phyloP scores from a whole-genome alignment of 2,888 invertebrate genomes.

The Sisyra nigra region DNA sequence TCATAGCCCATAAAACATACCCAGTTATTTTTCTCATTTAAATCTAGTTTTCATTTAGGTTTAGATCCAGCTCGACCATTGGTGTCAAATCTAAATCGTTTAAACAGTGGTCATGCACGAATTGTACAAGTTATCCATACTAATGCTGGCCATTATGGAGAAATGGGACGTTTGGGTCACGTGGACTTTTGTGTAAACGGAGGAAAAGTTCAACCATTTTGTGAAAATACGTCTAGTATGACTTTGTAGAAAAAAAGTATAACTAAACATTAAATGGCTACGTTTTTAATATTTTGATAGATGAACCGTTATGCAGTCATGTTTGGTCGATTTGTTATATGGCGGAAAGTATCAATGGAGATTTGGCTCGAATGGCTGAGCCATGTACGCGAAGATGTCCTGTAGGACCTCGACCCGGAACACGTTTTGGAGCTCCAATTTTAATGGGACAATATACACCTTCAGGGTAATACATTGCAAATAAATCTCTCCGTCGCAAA shows the following conservation, averaged over 20 bases:
- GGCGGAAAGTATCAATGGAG: conserved; percentile 53
- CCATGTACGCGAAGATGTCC: conserved; percentile 62
- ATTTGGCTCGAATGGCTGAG: conserved; percentile 37
- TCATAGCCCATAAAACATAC: no score
- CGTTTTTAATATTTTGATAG: conserved; percentile 25
- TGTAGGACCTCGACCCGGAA: conserved; percentile 37
- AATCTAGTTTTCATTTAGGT: conserved; percentile 23
- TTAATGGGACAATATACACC: conserved; percentile 58
- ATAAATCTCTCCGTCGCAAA: neutral
- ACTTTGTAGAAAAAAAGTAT: conserved; percentile 10
- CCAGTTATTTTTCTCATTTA: neutral
- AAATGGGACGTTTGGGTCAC: conserved; percentile 53
- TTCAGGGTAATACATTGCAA: conserved; percentile 33
- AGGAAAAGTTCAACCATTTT: conserved; percentile 59
- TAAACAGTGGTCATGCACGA: conserved; percentile 58
- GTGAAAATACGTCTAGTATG: conserved; percentile 52
- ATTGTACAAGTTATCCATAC: conserved; percentile 67
- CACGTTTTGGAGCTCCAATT: conserved; percentile 37
- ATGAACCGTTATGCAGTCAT: conserved; percentile 61
- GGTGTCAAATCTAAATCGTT: conserved; percentile 41
- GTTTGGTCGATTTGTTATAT: conserved; percentile 67
- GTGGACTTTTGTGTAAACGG: conserved; percentile 71
- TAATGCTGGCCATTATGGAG: conserved; percentile 65
- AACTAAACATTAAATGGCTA: neutral
- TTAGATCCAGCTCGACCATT: conserved; percentile 63